These are phyloP conservation scores for Siniperca obscura DNA, from an alignment of 2,797 vertebrate species.

Conservation along the genomic window DNA sequence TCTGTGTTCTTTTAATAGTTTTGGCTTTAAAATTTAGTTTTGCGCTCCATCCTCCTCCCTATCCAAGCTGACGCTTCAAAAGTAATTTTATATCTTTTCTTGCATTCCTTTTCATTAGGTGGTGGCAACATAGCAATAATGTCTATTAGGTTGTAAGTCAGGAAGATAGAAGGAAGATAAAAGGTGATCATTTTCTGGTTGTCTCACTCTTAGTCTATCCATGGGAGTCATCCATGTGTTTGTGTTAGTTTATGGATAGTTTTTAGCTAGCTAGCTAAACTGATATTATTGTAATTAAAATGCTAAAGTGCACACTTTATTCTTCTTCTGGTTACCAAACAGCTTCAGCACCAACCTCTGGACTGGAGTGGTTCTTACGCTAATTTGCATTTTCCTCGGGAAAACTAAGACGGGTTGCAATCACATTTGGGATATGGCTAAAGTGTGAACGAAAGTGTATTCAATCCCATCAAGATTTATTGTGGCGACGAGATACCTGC, in stretches of 20 bases:
- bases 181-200: not conserved
- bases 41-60: not conserved
- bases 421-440: not conserved
- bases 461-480: not conserved
- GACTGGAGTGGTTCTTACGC: not conserved
- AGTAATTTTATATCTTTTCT: not conserved
- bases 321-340: not conserved
- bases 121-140: not conserved
- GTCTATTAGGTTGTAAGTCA: not conserved
- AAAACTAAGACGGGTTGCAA: not conserved
- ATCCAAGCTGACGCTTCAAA: not conserved
- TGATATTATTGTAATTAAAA: not conserved
- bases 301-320: not conserved
- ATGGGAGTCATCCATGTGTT: not conserved
- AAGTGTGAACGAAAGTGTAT: not conserved
- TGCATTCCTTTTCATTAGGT: not conserved
- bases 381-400: not conserved
- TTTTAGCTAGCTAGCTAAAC: too few species aligned
- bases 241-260: not conserved
- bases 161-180: not conserved
- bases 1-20: not conserved
- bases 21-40: constrained; percentile 18
- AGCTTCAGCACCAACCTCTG: not conserved
- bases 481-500: not conserved
- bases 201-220: not conserved